Base-by-base conservation (phyloP, 2,888 invertebrate genomes). In the Alcis repandata region DNA sequence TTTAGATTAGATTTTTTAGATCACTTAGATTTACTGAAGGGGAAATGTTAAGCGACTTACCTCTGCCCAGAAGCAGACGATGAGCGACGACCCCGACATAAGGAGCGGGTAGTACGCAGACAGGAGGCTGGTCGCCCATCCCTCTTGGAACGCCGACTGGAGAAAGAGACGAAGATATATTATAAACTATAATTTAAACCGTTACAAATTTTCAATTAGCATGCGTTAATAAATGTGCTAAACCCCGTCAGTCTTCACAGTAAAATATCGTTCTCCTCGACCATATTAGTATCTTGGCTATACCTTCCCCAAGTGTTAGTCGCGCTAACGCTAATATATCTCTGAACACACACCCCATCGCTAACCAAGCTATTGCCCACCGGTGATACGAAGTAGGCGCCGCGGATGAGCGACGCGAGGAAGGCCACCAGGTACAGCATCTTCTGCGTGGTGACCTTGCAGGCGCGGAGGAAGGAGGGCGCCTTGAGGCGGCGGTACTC, bases 21-120 rank as follows among this genome's bases (percentile, higher is more conserved):
- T n/a, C n/a, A n/a, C n/a, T n/a, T n/a, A n/a, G n/a, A n/a, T n/a
- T n/a, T n/a, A n/a, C n/a, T n/a, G n/a, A n/a, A n/a, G n/a, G n/a
- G n/a, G n/a, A n/a, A n/a, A n/a, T n/a, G n/a, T n/a, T n/a, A n/a
- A n/a, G 15, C 15, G 38, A 94, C 95, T 95, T 88, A 97, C 97
- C 96, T 98, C 98, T 43, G 98, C 98, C 98, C 98, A 98, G 86
- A 98, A 97, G 89, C 98, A 98, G 72, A 98, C 98, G 74, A 98
- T 96, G 67, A 98, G 94, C 0, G 98, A 98, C 0, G 98, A 97
- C 57, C 98, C 97, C 10, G 98, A 97, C 94, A 98, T 95, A 63
- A 98, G 94, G 48, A 98, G 94, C 0, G 98, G 98, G 89, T 98
- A 98, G 90, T 98, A 98, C 0, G 98, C 98, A 22, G 97, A 97